Evolutionary conservation across 92 coral and sea anemone genomes (phyloP).

Genomic region (Pocillopora grandis): DNA sequence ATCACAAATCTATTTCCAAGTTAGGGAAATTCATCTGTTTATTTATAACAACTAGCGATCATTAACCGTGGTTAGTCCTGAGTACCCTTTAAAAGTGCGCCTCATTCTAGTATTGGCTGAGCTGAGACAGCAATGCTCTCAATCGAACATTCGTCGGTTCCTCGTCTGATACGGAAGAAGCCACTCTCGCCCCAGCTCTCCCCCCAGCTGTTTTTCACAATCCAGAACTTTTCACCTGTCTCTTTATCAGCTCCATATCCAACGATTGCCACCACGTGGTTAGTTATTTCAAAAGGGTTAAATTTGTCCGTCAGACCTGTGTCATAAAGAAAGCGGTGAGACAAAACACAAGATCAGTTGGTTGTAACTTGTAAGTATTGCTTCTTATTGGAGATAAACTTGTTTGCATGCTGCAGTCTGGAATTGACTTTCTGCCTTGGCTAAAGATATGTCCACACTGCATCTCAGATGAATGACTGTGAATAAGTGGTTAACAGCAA

Average conservation of each 20-base stretch:
- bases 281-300: constrained; percentile 74
- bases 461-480: too few relatives aligned
- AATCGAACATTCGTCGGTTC: constrained; percentile 64
- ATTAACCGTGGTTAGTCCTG: too few relatives aligned
- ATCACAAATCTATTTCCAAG: too few relatives aligned
- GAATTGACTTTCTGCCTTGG: too few relatives aligned
- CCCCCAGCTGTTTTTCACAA: constrained; percentile 83
- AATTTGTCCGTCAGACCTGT: constrained; percentile 71
- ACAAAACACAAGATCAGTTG: too few relatives aligned
- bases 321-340: neutral
- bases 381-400: too few relatives aligned
- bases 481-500: too few relatives aligned
- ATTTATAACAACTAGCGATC: too few relatives aligned
- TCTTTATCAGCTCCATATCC: constrained; percentile 71
- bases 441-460: too few relatives aligned
- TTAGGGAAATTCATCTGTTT: too few relatives aligned
- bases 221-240: constrained; percentile 72
- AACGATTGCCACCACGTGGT: constrained; percentile 68
- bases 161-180: constrained; percentile 73
- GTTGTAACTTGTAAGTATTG: too few relatives aligned
- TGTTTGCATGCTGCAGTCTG: too few relatives aligned
- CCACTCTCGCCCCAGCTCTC: constrained; percentile 69
- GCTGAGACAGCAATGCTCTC: constrained; percentile 70
- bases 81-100: neutral
- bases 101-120: constrained; percentile 44